Evolutionary conservation across 1,140 invertebrate genomes (phyloP), one percentile per base, ranked within the genome.

Genomic region (Euura saliciscinereae): DNA sequence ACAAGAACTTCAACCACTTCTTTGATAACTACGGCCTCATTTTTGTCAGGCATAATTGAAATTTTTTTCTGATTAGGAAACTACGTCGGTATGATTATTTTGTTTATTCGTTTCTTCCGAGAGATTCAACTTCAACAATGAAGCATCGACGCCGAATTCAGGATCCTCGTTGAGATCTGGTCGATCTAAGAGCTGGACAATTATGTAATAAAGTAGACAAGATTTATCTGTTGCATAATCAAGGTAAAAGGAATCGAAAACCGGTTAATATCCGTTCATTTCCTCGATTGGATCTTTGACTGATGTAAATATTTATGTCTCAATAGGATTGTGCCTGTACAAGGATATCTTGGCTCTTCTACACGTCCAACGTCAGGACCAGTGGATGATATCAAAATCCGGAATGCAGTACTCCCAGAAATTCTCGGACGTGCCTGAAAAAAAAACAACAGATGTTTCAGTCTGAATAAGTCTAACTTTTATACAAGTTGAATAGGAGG

Each of bases 151-250:
- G 71, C 94, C 97, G 69, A 97, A 94, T 88, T 92, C 92, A 76
- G 91, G 94, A 77, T 94, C 92, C 28, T 93, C 94, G 6, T 87
- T 98, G 13, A 97, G 98, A 97, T 87, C 88, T 99, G 69, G 92
- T 99, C 7, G 96, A 98, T 82, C 88, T 99, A 65, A 89, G 91
- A 68, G 87, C 90, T 71, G 97, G 97, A 8, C 90, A 91, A 79
- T 87, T 97, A 43, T 94, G 93, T 85, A 96, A 98, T 86, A 92
- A 94, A 88, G 91, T 94, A 13, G 97, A 99, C 84, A 98, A 98
- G 88, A 98, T 99, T 78, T 96, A 96, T 82, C 88, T 99, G 13
- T 97, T 97, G 2, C 97, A 99, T 82, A 99, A 99, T 89, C 97
- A 99, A 89, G 97, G 97, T 84, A 76, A 44, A 66, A 11, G 69